phyloP scores from a whole-genome alignment of 2,888 invertebrate species.

The Napeogenes inachia region DNA sequence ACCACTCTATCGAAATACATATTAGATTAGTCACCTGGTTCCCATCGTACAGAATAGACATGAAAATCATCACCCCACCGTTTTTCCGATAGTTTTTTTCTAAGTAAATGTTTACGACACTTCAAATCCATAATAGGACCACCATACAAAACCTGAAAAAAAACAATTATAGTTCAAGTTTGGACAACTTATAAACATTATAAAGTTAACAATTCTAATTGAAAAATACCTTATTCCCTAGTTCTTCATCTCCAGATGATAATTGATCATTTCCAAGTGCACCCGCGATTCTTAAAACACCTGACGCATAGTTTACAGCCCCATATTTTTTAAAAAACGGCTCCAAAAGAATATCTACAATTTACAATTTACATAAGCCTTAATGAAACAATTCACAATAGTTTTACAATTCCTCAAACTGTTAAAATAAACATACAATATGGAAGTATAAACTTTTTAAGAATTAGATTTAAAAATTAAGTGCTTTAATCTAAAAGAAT shows the following conservation, averaged over 20 bases:
- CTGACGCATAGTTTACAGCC: conserved; percentile 75
- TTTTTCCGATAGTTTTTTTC: conserved; percentile 37
- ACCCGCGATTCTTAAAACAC: conserved; percentile 83
- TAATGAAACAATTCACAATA: too few relatives aligned
- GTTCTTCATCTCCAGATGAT: conserved; percentile 42
- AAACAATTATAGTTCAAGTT: not conserved
- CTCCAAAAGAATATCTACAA: conserved; percentile 75
- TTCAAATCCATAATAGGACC: conserved; percentile 8
- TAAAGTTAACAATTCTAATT: too few relatives aligned
- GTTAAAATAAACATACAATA: too few relatives aligned
- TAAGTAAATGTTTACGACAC: conserved; percentile 51
- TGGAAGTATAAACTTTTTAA: too few relatives aligned
- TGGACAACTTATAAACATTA: too few relatives aligned
- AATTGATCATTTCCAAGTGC: conserved; percentile 79
- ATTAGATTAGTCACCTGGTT: conserved; percentile 61
- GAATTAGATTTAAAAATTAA: too few relatives aligned
- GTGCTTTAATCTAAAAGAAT: too few relatives aligned
- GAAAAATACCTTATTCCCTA: conserved; percentile 49
- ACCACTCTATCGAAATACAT: not conserved
- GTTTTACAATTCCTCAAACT: too few relatives aligned
- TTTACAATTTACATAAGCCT: not conserved
- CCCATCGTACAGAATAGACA: conserved; percentile 81
- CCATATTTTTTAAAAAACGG: conserved; percentile 80
- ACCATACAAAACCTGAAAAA: conserved; percentile 6
- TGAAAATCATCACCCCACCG: conserved; percentile 80